phyloP scores from a whole-genome alignment of 2,797 vertebrate species.

The Platalea minor region DNA sequence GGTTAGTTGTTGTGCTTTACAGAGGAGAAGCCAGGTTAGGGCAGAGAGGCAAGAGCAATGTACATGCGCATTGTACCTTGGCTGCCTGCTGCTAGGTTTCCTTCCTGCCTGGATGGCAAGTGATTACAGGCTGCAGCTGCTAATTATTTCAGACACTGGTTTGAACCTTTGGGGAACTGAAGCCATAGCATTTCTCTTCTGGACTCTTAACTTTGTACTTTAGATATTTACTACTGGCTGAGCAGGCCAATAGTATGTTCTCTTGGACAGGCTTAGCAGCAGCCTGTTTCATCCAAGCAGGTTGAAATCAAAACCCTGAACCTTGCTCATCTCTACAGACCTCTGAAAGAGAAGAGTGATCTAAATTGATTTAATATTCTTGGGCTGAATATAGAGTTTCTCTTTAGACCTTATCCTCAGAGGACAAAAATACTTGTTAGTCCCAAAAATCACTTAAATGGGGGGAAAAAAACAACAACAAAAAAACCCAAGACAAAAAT shows the following conservation, averaged over 20 bases:
- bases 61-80: background rate
- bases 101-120: background rate
- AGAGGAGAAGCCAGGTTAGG: background rate
- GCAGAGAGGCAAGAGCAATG: background rate
- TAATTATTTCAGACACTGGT: background rate
- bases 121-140: background rate
- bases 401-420: background rate
- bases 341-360: background rate
- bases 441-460: background rate
- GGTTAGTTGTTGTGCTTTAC: background rate
- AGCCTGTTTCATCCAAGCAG: background rate
- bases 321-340: background rate
- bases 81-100: background rate
- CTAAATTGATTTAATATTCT: background rate
- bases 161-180: background rate
- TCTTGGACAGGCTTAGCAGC: background rate
- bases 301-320: background rate
- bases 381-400: background rate
- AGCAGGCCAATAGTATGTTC: background rate
- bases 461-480: background rate
- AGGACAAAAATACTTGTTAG: background rate
- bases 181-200: background rate
- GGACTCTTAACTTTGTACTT: background rate
- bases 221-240: background rate
- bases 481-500: background rate